Percentiles rank a stretch among this genome's conserved stretches.
Evolutionary conservation across 2,888 invertebrate genomes (phyloP).

Genomic region (Drosophila rubida): DNA sequence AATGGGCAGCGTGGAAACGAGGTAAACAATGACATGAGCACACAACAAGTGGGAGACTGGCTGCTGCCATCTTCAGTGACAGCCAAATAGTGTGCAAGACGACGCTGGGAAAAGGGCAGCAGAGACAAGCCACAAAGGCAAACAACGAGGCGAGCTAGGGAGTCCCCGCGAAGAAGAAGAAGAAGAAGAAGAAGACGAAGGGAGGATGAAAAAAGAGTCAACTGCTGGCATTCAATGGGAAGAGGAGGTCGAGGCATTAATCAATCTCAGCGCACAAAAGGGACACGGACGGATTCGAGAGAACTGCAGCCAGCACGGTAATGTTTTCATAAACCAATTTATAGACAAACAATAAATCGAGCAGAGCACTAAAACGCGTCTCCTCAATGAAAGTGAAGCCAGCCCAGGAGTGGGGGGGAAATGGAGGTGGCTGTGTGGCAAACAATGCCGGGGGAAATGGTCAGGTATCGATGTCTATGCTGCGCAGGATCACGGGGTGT

Average conservation of each 20-base stretch:
- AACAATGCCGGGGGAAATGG: slow-evolving; percentile 53
- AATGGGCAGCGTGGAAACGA: slow-evolving; percentile 40
- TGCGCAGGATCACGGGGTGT: slow-evolving; percentile 71
- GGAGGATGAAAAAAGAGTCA: slow-evolving; percentile 51
- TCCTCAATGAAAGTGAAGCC: slow-evolving; percentile 75
- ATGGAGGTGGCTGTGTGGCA: no score
- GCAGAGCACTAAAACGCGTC: slow-evolving; percentile 33
- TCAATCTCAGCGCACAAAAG: slow-evolving; percentile 57
- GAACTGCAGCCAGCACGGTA: slow-evolving; percentile 48
- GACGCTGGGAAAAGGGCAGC: neutral
- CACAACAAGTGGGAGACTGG: slow-evolving; percentile 3
- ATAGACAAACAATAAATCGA: slow-evolving; percentile 65
- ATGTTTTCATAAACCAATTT: slow-evolving; percentile 71
- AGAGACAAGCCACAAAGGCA: slow-evolving; percentile 54
- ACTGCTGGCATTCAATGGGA: slow-evolving; percentile 37
- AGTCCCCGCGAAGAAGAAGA: no score
- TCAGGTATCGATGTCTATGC: slow-evolving; percentile 25
- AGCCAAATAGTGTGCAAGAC: neutral
- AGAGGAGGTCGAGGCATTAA: slow-evolving; percentile 55
- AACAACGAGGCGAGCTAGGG: slow-evolving; percentile 25
- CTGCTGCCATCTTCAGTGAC: slow-evolving; percentile 3
- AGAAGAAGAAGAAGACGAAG: no score
- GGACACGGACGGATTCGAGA: slow-evolving; percentile 45
- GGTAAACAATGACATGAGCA: slow-evolving; percentile 19
- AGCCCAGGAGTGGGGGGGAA: no score